Base-by-base conservation (phyloP, 2,888 invertebrate genomes). In the Drosophila maculinotata region DNA sequence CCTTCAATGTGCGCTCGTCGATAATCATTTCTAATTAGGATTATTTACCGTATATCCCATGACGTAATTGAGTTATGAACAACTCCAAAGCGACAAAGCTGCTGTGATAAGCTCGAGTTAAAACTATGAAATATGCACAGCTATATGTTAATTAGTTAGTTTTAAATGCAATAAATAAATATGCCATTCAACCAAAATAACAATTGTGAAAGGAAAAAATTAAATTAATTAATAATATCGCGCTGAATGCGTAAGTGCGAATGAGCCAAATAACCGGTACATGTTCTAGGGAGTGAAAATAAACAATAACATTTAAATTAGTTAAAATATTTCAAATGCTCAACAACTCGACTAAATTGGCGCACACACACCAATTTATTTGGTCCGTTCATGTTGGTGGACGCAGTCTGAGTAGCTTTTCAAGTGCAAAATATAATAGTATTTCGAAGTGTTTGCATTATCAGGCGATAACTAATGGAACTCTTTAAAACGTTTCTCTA, bases 31-130 rank as follows among this genome's bases (percentile, higher is more conserved):
- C 58, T 76, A 72, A 76, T 72, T 71, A 59, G 66, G 54, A 64
- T 52, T 70, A 71, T 76, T 64, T 33, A 36, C 53, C 42, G 38
- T 15, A 36, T 30, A 53, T 17, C 8, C 35, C 12, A 17, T 39
- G 66, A 60, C 48, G 56, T 79, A 70, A 70, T 75, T 78, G 66
- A 70, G 79, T 75, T 79, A 45, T 63, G 42, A 31, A 60, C 54
- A 53, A 47, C 31, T 20, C n/a, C 15, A 52, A 25, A 49, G 38
- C 44, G 30, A 23, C 42, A 49, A 25, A 17, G 17, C 42, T 57
- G 62, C 26, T 49, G 65, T 51, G 62, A 48, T 62, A 48, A 47
- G 70, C 51, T 60, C 35, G 12, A 62, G 36, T 26, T 15, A 30
- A 25, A 45, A 28, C 28, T 51, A 28, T 45, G 35, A 71, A 64